phyloP scores from a whole-genome alignment of 2,113 vertebrate species.

The Tachycineta bicolor region DNA sequence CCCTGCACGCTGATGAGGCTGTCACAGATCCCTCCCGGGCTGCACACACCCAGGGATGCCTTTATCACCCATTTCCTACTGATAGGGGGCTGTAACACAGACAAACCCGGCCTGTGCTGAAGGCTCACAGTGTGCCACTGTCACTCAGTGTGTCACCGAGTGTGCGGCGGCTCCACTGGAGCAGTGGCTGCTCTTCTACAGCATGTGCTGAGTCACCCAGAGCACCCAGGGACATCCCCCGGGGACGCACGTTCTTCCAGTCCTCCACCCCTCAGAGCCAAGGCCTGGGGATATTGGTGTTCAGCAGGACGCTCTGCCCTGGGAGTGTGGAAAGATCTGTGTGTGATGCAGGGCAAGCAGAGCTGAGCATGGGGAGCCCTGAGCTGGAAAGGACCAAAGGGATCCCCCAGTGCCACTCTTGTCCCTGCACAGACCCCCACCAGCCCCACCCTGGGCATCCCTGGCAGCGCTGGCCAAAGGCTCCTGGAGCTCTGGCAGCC shows the following conservation, averaged over 20 bases:
- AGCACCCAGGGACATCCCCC: rapidly evolving
- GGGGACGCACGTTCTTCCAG: not conserved
- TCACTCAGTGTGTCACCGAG: rapidly evolving
- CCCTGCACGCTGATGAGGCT: rapidly evolving
- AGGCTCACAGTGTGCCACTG: rapidly evolving
- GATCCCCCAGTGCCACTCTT: rapidly evolving
- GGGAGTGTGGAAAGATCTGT: rapidly evolving
- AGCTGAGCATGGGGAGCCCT: not conserved
- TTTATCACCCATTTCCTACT: not conserved
- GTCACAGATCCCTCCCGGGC: not conserved
- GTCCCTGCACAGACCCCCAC: not conserved
- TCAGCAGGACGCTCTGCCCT: not conserved
- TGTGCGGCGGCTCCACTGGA: rapidly evolving
- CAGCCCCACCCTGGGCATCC: not conserved
- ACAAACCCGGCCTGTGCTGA: rapidly evolving
- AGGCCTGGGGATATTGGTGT: not conserved
- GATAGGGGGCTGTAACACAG: not conserved
- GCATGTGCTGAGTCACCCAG: rapidly evolving
- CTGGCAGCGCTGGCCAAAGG: not conserved
- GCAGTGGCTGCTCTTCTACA: not conserved
- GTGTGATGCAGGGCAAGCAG: not conserved
- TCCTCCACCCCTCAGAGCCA: not conserved
- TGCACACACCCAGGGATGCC: not conserved
- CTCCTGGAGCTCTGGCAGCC: not conserved
- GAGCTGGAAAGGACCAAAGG: not conserved